A percentile compares a stretch with the other conserved stretches of the same genome.
Evolutionary conservation across 1,140 invertebrate species (phyloP).

Genomic region (Liolophura sinensis): DNA sequence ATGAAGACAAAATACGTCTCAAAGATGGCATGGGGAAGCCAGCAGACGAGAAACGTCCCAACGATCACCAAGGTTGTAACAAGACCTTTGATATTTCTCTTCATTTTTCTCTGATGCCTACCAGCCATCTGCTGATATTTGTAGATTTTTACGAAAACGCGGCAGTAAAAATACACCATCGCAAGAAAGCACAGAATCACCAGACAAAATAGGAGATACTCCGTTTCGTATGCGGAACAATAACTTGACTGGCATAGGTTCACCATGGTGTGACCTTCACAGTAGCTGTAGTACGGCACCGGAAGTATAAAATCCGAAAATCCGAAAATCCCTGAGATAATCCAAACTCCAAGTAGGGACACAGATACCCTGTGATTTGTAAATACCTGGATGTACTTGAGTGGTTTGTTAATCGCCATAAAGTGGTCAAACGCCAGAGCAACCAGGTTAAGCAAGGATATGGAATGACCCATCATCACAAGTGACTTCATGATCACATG

Average conservation of each 20-base stretch:
- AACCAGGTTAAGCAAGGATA: conserved; percentile 69
- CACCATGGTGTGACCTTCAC: conserved; percentile 53
- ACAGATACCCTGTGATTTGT: conserved; percentile 67
- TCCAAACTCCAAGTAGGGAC: conserved; percentile 70
- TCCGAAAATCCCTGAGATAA: conserved; percentile 61
- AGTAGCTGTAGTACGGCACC: conserved; percentile 3
- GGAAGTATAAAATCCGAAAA: conserved; percentile 56
- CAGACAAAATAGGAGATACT: conserved; percentile 46
- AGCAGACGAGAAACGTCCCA: conserved; percentile 70
- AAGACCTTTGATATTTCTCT: conserved; percentile 66
- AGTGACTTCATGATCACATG: conserved; percentile 30
- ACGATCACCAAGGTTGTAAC: conserved; percentile 71
- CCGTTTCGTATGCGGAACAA: conserved; percentile 39
- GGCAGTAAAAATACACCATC: conserved; percentile 36
- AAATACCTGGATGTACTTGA: conserved; percentile 75
- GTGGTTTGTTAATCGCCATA: conserved; percentile 82
- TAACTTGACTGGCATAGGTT: conserved; percentile 41
- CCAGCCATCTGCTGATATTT: conserved; percentile 8
- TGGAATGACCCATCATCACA: conserved; percentile 42
- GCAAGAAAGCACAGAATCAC: conserved; percentile 59
- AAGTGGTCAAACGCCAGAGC: conserved; percentile 75
- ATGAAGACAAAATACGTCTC: conserved; percentile 33
- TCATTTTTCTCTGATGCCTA: conserved; percentile 6
- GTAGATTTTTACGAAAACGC: conserved; percentile 35
- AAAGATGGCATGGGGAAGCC: conserved; percentile 66